Conservation (phyloP, 2,888 invertebrate genomes). For the Norana najaformis region DNA sequence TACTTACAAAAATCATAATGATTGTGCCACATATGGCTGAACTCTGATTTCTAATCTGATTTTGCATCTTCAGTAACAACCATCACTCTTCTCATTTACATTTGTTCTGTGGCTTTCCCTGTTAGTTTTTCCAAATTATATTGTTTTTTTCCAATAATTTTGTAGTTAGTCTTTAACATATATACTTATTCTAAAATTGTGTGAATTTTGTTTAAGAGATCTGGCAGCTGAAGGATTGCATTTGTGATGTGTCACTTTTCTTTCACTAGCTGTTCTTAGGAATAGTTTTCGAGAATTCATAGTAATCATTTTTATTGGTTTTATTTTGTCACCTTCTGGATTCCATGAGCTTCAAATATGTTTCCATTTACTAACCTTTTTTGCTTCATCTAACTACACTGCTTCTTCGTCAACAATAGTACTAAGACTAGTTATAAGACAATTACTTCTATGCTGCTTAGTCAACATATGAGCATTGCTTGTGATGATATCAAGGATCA, state of each 20-base stretch:
- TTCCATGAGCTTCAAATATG: no score
- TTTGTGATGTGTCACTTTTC: neutral
- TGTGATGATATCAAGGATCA: neutral
- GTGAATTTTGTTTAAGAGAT: neutral
- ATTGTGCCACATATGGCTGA: neutral
- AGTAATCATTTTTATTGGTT: neutral
- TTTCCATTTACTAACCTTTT: neutral
- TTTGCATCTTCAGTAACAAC: neutral
- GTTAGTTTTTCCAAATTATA: neutral
- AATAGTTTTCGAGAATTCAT: neutral
- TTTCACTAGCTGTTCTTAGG: no score
- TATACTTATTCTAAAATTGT: neutral
- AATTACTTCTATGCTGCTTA: no score
- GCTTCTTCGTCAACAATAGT: no score
- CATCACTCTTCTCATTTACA: no score
- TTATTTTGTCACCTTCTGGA: no score
- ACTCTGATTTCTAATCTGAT: neutral
- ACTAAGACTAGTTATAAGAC: no score
- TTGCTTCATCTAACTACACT: no score
- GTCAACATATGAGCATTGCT: neutral
- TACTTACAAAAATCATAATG: neutral
- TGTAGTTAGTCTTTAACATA: neutral
- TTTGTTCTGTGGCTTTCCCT: neutral
- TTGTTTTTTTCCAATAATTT: neutral
- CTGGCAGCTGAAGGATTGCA: neutral